These are phyloP conservation scores for Alitta virens DNA, from an alignment of 2,888 invertebrate genomes.

Conservation along the genomic window DNA sequence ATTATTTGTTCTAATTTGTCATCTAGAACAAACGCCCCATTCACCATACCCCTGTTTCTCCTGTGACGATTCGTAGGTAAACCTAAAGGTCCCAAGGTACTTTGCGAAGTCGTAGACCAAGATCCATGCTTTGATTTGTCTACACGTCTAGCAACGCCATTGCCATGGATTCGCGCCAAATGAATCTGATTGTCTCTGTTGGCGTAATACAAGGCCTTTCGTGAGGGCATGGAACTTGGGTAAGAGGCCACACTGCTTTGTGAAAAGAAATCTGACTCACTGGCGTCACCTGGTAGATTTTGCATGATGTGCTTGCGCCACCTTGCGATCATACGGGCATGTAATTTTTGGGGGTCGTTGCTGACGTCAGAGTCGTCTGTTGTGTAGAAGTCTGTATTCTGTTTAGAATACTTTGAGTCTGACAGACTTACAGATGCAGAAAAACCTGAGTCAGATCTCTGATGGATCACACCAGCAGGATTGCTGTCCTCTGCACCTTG, in stretches of 20 bases:
- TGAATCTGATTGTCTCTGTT: not conserved
- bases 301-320: not conserved
- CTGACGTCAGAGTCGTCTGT: conserved; percentile 1
- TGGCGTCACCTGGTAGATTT: not conserved
- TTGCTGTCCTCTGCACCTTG: not conserved
- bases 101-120: too few relatives aligned
- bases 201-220: not conserved
- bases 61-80: too few relatives aligned
- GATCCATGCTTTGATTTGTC: too few relatives aligned
- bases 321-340: not conserved
- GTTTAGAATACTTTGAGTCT: not conserved
- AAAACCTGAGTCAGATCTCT: conserved; percentile 1
- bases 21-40: too few relatives aligned
- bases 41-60: too few relatives aligned
- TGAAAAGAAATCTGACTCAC: not conserved
- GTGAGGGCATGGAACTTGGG: not conserved
- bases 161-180: too few relatives aligned
- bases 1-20: too few relatives aligned
- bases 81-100: too few relatives aligned
- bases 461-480: not conserved
- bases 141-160: too few relatives aligned
- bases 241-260: not conserved
- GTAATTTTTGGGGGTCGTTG: not conserved
- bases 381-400: not conserved
- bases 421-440: not conserved